Percentiles rank a stretch among this genome's conserved stretches.
Conservation (phyloP, 2,797 vertebrate genomes). For the Antrozous pallidus region DNA sequence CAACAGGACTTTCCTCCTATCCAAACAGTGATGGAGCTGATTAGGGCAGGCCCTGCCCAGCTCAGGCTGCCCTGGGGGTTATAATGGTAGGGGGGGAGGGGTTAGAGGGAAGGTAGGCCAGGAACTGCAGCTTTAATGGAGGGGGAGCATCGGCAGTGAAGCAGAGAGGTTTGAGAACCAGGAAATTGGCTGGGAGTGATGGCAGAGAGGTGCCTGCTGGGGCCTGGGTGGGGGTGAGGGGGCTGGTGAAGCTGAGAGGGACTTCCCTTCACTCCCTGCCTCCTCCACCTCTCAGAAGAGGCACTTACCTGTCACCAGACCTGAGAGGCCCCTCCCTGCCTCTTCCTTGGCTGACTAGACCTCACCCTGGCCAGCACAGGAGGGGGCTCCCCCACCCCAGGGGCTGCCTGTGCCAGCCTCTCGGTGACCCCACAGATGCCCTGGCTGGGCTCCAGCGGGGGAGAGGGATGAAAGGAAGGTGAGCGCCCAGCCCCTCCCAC, state of each 20-base stretch:
- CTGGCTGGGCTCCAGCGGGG: neutral
- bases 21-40: slow-evolving; percentile 76
- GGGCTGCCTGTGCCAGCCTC: neutral
- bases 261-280: neutral
- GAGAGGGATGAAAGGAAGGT: neutral
- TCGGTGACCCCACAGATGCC: slow-evolving; percentile 4
- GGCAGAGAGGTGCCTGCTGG: neutral
- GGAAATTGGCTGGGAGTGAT: neutral
- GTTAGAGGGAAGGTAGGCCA: neutral
- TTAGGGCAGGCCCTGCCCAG: slow-evolving; percentile 70
- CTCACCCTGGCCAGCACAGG: neutral
- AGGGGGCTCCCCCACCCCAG: neutral
- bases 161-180: neutral
- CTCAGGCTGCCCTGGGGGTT: slow-evolving; percentile 41
- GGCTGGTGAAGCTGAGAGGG: neutral
- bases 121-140: neutral
- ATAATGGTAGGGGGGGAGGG: neutral
- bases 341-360: neutral
- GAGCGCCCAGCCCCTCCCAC: neutral
- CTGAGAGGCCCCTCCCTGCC: neutral
- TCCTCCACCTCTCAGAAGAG: neutral
- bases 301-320: neutral
- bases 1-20: slow-evolving; percentile 78
- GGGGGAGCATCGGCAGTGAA: neutral
- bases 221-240: neutral